A percentile compares a stretch with the other conserved stretches of the same genome.
Conservation (phyloP, 2,888 invertebrate genomes). For the Eupithecia pulchellata region DNA sequence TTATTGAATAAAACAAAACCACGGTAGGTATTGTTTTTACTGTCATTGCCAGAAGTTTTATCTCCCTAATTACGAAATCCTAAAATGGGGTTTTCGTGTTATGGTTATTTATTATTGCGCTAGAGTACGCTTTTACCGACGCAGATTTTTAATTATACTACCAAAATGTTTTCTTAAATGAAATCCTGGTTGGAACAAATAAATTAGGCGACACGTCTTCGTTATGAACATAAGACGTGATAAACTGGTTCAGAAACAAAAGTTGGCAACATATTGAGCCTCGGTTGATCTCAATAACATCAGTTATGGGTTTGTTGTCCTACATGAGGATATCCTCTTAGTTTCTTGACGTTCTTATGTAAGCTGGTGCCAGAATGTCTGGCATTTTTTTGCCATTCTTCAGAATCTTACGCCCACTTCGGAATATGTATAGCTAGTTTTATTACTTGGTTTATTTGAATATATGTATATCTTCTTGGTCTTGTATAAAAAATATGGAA, state of each 20-base stretch:
- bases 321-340: constrained; percentile 54
- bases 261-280: constrained; percentile 48
- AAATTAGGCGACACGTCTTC: neutral
- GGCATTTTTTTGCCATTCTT: constrained; percentile 50
- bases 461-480: neutral
- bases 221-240: neutral
- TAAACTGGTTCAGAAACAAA: constrained; percentile 39
- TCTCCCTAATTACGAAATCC: neutral
- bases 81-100: neutral
- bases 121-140: neutral
- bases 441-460: constrained; percentile 14
- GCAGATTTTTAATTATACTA: neutral
- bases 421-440: constrained; percentile 35
- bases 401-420: constrained; percentile 46
- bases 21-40: neutral
- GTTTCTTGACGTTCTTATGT: constrained; percentile 50
- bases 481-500: neutral
- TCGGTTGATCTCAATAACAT: constrained; percentile 47
- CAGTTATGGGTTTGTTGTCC: constrained; percentile 63
- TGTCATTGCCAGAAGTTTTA: neutral
- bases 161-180: neutral
- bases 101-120: neutral
- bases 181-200: neutral
- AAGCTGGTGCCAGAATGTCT: constrained; percentile 70
- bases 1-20: neutral